Percentiles rank a stretch among this genome's conserved stretches.
Evolutionary conservation across 2,797 vertebrate species (phyloP).

Genomic region (Trematomus bernacchii): DNA sequence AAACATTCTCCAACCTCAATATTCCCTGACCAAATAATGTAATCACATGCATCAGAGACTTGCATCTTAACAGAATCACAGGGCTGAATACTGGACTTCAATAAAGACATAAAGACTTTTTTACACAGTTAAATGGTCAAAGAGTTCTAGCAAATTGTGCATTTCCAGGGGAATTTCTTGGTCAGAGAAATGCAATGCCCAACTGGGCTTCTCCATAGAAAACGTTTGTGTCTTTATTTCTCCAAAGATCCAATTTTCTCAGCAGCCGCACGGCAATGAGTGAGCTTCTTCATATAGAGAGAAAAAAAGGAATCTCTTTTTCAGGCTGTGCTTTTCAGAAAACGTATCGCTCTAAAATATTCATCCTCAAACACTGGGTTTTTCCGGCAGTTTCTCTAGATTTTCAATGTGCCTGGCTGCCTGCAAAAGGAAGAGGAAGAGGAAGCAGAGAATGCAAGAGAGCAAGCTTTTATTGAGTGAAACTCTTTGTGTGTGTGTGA

Average conservation of each 20-base stretch:
- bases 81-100: conserved; percentile 25
- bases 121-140: neutral
- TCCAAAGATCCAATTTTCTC: conserved; percentile 39
- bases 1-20: conserved; percentile 6
- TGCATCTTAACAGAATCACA: conserved; percentile 19
- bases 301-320: conserved; percentile 12
- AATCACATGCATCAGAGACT: conserved; percentile 51
- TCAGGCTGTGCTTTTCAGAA: conserved; percentile 29
- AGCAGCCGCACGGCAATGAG: neutral
- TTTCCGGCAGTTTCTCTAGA: conserved; percentile 32
- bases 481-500: conserved; percentile 50
- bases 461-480: conserved; percentile 43
- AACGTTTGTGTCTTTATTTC: conserved; percentile 26
- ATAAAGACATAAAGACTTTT: conserved; percentile 23
- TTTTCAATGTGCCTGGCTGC: conserved; percentile 30
- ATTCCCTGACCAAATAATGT: conserved; percentile 30
- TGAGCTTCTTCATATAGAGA: neutral
- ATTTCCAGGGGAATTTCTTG: conserved; percentile 6
- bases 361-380: conserved; percentile 33
- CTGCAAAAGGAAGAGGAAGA: conserved; percentile 46
- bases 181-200: too few species aligned
- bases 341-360: conserved; percentile 38
- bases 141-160: neutral
- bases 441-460: conserved; percentile 28
- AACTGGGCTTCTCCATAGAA: neutral